Evolutionary conservation across 1,140 invertebrate species (phyloP).

Genomic region (Contarinia nasturtii): DNA sequence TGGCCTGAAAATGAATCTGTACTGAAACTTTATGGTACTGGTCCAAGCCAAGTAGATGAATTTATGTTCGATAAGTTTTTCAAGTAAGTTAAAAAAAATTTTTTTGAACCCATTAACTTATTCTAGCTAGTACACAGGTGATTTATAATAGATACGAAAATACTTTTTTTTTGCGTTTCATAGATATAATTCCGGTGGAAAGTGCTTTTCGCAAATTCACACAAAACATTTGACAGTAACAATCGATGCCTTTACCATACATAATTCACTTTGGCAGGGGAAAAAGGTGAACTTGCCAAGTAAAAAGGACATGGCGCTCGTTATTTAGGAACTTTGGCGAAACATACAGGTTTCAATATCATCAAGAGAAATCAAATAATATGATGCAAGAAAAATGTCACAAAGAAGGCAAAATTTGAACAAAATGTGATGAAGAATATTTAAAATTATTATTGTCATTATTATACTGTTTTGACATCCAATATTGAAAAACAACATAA

Average conservation of each 20-base stretch:
- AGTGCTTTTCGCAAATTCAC: slow-evolving; percentile 92
- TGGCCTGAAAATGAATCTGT: slow-evolving; percentile 83
- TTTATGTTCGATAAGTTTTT: slow-evolving; percentile 99
- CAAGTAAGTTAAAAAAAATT: slow-evolving; percentile 71
- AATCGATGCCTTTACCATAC: slow-evolving; percentile 98
- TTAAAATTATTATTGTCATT: too few species aligned
- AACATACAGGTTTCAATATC: too few species aligned
- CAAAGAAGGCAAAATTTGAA: too few species aligned
- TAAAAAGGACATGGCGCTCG: slow-evolving; percentile 84
- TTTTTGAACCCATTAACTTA: not conserved
- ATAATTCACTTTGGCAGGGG: slow-evolving; percentile 92
- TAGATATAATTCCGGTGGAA: slow-evolving; percentile 99
- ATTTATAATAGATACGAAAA: too few species aligned
- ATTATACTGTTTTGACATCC: too few species aligned
- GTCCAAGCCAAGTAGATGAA: slow-evolving; percentile 86
- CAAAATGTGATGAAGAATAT: too few species aligned
- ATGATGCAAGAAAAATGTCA: too few species aligned
- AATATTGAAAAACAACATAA: too few species aligned
- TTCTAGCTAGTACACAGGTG: not conserved
- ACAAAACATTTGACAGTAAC: slow-evolving; percentile 98
- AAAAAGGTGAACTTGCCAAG: slow-evolving; percentile 81
- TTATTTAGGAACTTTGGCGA: slow-evolving; percentile 66
- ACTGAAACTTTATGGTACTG: slow-evolving; percentile 84
- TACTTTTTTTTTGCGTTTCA: slow-evolving; percentile 26
- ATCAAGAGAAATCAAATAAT: too few species aligned